phyloP scores from a whole-genome alignment of 2,797 vertebrate genomes.

The Aeoliscus strigatus region DNA sequence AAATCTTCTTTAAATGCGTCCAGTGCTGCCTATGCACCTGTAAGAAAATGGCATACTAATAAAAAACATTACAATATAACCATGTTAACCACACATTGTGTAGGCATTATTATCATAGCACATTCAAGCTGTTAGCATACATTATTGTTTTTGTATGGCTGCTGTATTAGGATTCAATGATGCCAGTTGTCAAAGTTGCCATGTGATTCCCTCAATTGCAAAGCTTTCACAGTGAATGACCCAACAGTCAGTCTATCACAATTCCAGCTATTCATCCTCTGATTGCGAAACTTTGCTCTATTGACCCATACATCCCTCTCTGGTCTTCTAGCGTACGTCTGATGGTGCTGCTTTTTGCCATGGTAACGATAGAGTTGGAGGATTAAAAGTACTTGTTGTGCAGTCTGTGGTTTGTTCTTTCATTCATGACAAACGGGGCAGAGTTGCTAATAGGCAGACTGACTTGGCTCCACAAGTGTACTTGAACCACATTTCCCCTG shows the following conservation, averaged over 20 bases:
- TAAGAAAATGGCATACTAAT: too few species aligned
- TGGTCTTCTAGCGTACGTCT: slow-evolving; percentile 29
- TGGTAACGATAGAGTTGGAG: slow-evolving; percentile 62
- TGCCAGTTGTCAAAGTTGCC: slow-evolving; percentile 49
- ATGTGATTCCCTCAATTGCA: slow-evolving; percentile 50
- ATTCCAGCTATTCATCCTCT: slow-evolving; percentile 51
- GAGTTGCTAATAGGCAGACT: too few species aligned
- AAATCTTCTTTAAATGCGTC: too few species aligned
- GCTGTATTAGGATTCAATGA: slow-evolving; percentile 44
- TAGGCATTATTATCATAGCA: too few species aligned
- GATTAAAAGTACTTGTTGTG: slow-evolving; percentile 38
- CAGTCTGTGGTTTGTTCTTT: too few species aligned
- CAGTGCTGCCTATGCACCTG: too few species aligned
- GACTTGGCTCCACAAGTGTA: too few species aligned
- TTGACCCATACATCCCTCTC: slow-evolving; percentile 47
- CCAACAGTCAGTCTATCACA: slow-evolving; percentile 47
- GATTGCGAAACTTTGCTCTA: slow-evolving; percentile 51
- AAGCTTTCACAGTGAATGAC: slow-evolving; percentile 56
- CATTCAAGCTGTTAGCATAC: too few species aligned
- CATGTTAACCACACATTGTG: too few species aligned
- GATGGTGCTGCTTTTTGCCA: slow-evolving; percentile 53
- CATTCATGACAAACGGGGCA: too few species aligned
- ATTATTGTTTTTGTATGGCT: slow-evolving; percentile 46
- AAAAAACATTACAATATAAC: too few species aligned
- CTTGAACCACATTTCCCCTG: too few species aligned